phyloP scores from a whole-genome alignment of 2,113 vertebrate species.

The Megalops atlanticus region DNA sequence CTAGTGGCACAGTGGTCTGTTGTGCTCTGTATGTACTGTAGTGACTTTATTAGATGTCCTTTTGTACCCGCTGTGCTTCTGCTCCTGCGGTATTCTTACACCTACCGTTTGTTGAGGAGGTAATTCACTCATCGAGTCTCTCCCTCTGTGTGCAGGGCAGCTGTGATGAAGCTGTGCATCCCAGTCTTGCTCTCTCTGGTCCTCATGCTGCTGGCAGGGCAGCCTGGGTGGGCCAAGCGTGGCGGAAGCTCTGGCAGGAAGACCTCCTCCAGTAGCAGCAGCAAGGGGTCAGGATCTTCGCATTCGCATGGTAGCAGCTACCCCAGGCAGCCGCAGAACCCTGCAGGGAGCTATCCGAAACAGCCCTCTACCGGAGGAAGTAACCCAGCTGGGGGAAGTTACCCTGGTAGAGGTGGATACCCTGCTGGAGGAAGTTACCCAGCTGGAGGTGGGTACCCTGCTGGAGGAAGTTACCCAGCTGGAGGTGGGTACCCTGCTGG shows the following conservation, averaged over 20 bases:
- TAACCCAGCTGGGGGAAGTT: not conserved
- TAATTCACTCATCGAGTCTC: not conserved
- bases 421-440: not conserved
- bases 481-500: too few species aligned
- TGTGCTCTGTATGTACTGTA: too few species aligned
- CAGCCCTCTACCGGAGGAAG: not conserved
- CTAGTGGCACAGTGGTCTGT: too few species aligned
- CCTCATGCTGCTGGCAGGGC: conserved; percentile 49
- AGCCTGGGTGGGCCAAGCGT: conserved; percentile 52
- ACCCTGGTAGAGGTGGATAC: not conserved
- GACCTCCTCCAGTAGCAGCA: conserved; percentile 25
- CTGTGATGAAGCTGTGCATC: conserved; percentile 50
- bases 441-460: not conserved
- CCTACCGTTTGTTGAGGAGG: too few species aligned
- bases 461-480: not conserved
- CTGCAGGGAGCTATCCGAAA: conserved; percentile 31
- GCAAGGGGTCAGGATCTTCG: conserved; percentile 2
- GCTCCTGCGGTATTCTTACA: too few species aligned
- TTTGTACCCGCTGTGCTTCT: too few species aligned
- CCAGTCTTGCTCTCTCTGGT: conserved; percentile 44
- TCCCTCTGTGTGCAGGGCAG: conserved; percentile 43
- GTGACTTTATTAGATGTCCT: too few species aligned
- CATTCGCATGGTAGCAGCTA: conserved; percentile 52
- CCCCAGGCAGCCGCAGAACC: conserved; percentile 56
- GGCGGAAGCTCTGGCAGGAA: conserved; percentile 12